Conservation (phyloP, 2,888 invertebrate genomes). For the Frankliniella fusca region DNA sequence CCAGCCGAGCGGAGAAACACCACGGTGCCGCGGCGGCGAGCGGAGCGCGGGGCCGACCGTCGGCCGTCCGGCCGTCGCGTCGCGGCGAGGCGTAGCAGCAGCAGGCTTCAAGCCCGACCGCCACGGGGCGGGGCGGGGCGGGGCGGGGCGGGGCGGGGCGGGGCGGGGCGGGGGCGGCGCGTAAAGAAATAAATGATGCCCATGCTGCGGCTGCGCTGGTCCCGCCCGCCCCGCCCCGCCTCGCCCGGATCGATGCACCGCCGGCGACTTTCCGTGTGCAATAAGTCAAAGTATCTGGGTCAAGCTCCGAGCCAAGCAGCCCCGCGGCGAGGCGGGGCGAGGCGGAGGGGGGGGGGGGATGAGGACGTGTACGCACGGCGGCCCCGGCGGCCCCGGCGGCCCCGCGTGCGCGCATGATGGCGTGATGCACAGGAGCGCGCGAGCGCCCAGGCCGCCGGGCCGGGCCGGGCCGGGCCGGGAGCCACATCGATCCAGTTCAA, state of each 20-base stretch:
- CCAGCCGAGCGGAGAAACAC: too few relatives aligned
- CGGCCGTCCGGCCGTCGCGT: too few relatives aligned
- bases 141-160: neutral
- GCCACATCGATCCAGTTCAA: neutral
- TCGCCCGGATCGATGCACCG: neutral
- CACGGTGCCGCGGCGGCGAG: too few relatives aligned
- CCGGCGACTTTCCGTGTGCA: neutral
- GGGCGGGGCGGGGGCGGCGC: neutral
- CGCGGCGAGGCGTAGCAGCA: too few relatives aligned
- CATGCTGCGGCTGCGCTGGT: neutral
- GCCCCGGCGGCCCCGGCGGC: neutral
- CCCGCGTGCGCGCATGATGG: neutral
- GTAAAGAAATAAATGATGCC: neutral
- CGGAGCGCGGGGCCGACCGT: too few relatives aligned
- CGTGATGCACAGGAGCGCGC: neutral
- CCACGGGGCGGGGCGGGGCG: neutral
- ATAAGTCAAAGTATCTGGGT: neutral
- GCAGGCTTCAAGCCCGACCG: too few relatives aligned
- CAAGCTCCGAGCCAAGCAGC: neutral
- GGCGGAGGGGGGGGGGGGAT: neutral
- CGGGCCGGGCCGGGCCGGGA: neutral
- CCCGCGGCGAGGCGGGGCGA: neutral
- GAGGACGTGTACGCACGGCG: too few relatives aligned
- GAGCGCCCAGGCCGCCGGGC: neutral
- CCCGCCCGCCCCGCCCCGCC: neutral